phyloP scores from a whole-genome alignment of 2,113 vertebrate genomes.

The Hemiprocne comata region DNA sequence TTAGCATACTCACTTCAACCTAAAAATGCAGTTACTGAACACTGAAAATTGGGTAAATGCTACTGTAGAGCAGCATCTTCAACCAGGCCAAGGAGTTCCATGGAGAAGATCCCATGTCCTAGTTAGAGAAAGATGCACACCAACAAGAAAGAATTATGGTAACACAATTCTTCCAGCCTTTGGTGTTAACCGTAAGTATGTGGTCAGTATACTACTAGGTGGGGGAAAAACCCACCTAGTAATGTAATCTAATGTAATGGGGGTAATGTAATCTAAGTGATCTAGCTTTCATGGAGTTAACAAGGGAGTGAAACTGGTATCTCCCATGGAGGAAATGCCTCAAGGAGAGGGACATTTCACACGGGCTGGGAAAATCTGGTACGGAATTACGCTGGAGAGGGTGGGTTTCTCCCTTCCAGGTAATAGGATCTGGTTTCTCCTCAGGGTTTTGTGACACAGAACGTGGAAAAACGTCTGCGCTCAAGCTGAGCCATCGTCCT shows the following conservation, averaged over 20 bases:
- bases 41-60: background rate
- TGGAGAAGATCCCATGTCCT: background rate
- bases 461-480: background rate
- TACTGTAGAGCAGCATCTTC: background rate
- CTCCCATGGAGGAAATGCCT: too few relatives aligned
- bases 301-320: accelerated
- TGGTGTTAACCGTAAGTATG: accelerated
- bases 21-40: background rate
- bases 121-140: background rate
- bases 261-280: accelerated
- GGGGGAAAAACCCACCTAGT: too few relatives aligned
- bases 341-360: accelerated
- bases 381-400: accelerated
- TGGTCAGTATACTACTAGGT: too few relatives aligned
- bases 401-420: accelerated
- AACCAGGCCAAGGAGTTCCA: background rate
- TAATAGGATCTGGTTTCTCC: accelerated
- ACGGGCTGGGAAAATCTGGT: accelerated
- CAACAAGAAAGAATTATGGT: background rate
- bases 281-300: background rate
- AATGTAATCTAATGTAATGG: accelerated
- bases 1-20: background rate
- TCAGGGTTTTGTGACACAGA: background rate
- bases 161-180: background rate
- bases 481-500: too few relatives aligned